phyloP scores from a whole-genome alignment of 2,888 invertebrate genomes.

The Dryadula phaetusa region DNA sequence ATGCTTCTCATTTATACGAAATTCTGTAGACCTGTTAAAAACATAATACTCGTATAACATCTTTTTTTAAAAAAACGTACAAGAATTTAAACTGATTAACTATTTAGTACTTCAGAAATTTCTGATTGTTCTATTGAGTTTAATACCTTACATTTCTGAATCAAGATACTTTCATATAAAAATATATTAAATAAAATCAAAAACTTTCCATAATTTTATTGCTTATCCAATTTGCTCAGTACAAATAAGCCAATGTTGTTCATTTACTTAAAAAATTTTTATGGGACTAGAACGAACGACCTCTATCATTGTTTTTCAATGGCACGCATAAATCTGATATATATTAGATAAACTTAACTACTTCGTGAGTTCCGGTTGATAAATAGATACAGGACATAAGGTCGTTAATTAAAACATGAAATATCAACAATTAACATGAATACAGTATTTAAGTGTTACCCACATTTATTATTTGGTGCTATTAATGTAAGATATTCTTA shows the following conservation, averaged over 20 bases:
- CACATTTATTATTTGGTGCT: neutral
- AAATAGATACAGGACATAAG: constrained; percentile 38
- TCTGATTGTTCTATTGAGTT: no score
- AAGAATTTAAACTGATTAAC: no score
- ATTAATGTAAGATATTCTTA: no score
- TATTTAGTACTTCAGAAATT: no score
- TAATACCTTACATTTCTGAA: no score
- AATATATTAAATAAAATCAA: neutral
- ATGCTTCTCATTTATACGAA: no score
- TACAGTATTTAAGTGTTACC: neutral
- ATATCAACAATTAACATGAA: neutral
- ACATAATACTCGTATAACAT: no score
- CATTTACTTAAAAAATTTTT: constrained; percentile 34
- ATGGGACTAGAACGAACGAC: constrained; percentile 31
- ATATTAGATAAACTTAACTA: constrained; percentile 36
- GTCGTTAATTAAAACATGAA: constrained; percentile 15
- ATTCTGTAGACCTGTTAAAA: no score
- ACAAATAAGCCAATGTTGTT: neutral
- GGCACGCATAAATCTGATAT: constrained; percentile 35
- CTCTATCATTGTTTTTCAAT: constrained; percentile 37
- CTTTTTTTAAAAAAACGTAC: no score
- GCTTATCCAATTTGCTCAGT: neutral
- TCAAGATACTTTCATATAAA: neutral
- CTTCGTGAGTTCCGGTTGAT: constrained; percentile 50
- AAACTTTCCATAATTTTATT: neutral